Percentiles rank a stretch among this genome's conserved stretches.
Evolutionary conservation across 1,140 invertebrate species (phyloP).

Genomic region (Mya arenaria): DNA sequence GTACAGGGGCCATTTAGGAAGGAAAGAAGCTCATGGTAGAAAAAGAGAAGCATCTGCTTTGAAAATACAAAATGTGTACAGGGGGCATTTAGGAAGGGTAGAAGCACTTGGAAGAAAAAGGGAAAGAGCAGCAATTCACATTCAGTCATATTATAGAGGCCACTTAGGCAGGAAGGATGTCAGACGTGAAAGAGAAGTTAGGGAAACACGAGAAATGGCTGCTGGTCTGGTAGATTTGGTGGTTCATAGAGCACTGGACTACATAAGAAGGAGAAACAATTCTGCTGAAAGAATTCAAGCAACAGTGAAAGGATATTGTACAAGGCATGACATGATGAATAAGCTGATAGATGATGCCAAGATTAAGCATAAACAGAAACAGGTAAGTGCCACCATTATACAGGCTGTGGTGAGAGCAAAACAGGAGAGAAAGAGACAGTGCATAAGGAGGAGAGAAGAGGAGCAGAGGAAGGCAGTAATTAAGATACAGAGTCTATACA

Average conservation of each 20-base stretch:
- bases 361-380: not conserved
- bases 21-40: not conserved
- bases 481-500: conserved; percentile 43
- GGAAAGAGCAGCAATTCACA: conserved; percentile 14
- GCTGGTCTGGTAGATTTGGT: conserved; percentile 18
- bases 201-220: conserved; percentile 4
- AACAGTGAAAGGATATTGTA: conserved; percentile 25
- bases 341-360: conserved; percentile 23
- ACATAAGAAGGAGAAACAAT: conserved; percentile 7
- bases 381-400: conserved; percentile 6
- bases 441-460: not conserved
- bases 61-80: too few species aligned
- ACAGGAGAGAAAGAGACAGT: not conserved
- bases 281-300: conserved; percentile 42
- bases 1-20: not conserved
- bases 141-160: conserved; percentile 41
- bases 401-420: conserved; percentile 30
- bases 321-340: not conserved
- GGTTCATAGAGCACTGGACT: conserved; percentile 11
- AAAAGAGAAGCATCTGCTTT: not conserved
- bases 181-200: not conserved
- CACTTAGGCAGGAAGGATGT: conserved; percentile 8
- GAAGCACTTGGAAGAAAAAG: not conserved
- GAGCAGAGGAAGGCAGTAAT: conserved; percentile 18
- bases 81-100: not conserved